Conservation (phyloP, 2,888 invertebrate genomes). For the Steinernema hermaphroditum region DNA sequence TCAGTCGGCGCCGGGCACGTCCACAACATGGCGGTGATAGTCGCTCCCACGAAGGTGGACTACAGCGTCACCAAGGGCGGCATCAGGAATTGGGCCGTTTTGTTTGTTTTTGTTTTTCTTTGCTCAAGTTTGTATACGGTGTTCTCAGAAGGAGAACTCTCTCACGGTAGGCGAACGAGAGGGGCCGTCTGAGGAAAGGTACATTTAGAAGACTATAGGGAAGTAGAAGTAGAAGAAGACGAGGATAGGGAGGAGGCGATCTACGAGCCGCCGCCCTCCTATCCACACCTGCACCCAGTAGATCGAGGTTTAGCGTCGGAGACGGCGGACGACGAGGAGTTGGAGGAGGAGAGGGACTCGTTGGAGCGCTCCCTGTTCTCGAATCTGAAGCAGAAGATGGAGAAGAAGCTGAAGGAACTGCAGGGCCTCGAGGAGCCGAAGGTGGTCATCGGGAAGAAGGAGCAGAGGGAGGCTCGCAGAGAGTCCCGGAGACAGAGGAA, state of each 20-base stretch:
- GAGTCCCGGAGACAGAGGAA: constrained; percentile 35
- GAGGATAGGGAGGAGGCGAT: constrained; percentile 33
- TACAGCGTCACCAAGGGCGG: constrained; percentile 64
- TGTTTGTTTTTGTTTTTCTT: constrained; percentile 61
- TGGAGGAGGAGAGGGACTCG: not conserved
- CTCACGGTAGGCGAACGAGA: constrained; percentile 38
- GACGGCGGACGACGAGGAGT: constrained; percentile 9
- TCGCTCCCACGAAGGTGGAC: constrained; percentile 58
- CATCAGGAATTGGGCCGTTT: constrained; percentile 60
- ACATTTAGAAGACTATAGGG: constrained; percentile 34
- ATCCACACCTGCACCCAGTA: not conserved
- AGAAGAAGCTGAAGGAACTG: constrained; percentile 33
- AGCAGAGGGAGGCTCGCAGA: constrained; percentile 34
- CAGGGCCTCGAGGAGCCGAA: constrained; percentile 25
- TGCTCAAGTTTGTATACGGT: constrained; percentile 62
- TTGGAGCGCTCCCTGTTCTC: constrained; percentile 3
- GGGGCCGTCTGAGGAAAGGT: not conserved
- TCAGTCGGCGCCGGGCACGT: constrained; percentile 51
- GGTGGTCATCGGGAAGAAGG: constrained; percentile 22
- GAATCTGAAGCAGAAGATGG: constrained; percentile 33
- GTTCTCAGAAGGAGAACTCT: constrained; percentile 56
- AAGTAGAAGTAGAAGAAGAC: constrained; percentile 38
- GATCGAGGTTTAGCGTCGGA: not conserved
- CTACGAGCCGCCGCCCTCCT: constrained; percentile 31
- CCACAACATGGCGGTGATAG: constrained; percentile 61